Evolutionary conservation across 2,888 invertebrate genomes (phyloP).

Genomic region (Cataglyphis rosenhaueri): DNA sequence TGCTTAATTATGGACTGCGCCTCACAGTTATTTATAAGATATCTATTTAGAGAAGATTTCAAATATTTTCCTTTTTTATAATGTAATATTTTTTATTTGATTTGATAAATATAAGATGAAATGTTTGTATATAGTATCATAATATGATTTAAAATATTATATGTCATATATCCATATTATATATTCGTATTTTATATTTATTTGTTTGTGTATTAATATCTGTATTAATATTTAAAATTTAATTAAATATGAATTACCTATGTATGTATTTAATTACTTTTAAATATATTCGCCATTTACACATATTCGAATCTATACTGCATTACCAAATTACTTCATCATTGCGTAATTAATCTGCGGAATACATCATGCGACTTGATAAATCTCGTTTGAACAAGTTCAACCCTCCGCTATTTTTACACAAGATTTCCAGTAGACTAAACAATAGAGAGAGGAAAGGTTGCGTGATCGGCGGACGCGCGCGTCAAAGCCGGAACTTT

Average conservation of each 20-base stretch:
- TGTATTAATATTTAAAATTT: conserved; percentile 29
- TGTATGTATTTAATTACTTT: background rate
- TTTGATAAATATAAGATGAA: background rate
- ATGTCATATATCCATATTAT: background rate
- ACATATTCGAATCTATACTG: background rate
- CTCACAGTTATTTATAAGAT: background rate
- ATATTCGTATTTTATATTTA: background rate
- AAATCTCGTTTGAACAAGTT: conserved; percentile 8
- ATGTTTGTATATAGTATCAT: background rate
- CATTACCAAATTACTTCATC: background rate
- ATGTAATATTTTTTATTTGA: conserved; percentile 1
- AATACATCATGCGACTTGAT: background rate
- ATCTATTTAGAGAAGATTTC: background rate
- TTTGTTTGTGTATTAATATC: background rate
- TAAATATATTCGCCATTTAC: conserved; percentile 7
- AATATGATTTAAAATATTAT: background rate
- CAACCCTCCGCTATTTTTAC: background rate
- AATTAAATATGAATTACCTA: conserved; percentile 22
- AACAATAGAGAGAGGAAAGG: conserved; percentile 52
- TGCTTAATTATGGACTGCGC: background rate
- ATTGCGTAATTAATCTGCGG: conserved; percentile 9
- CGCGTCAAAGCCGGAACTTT: conserved; percentile 63
- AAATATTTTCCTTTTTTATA: background rate
- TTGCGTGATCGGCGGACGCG: conserved; percentile 56
- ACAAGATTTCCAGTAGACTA: conserved; percentile 22